Conservation (phyloP, 2,113 vertebrate species). For the Sitta europaea region DNA sequence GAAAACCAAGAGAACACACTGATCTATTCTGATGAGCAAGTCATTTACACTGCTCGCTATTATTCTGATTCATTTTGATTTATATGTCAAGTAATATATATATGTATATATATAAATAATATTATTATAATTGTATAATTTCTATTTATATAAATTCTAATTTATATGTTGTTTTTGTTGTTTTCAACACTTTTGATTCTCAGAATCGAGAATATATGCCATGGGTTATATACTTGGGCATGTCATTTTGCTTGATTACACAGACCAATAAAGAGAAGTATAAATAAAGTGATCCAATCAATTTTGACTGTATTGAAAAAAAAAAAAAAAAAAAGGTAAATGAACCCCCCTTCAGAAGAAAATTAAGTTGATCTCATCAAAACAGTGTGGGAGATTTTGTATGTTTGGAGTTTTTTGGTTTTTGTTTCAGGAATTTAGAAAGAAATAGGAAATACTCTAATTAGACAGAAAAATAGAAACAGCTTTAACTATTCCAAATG, state of each 20-base stretch:
- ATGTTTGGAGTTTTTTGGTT: fast-evolving
- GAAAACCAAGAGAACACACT: neutral
- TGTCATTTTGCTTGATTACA: neutral
- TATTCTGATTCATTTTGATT: neutral
- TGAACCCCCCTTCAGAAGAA: neutral
- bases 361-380: neutral
- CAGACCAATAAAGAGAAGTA: neutral
- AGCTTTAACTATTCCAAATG: neutral
- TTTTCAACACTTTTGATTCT: neutral
- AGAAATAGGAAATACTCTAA: neutral
- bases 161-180: neutral
- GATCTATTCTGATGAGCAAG: neutral
- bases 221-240: neutral
- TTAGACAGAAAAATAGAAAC: neutral
- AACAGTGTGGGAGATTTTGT: neutral
- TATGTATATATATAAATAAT: neutral
- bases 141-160: neutral
- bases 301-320: neutral
- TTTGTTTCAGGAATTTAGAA: neutral
- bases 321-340: neutral
- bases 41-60: neutral
- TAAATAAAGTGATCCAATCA: neutral
- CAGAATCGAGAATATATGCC: neutral
- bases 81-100: neutral
- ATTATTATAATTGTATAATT: neutral